A percentile compares a stretch with the other conserved stretches of the same genome.
These are phyloP conservation scores for Anolis sagrei DNA, from an alignment of 2,113 vertebrate species.

Conservation along the genomic window DNA sequence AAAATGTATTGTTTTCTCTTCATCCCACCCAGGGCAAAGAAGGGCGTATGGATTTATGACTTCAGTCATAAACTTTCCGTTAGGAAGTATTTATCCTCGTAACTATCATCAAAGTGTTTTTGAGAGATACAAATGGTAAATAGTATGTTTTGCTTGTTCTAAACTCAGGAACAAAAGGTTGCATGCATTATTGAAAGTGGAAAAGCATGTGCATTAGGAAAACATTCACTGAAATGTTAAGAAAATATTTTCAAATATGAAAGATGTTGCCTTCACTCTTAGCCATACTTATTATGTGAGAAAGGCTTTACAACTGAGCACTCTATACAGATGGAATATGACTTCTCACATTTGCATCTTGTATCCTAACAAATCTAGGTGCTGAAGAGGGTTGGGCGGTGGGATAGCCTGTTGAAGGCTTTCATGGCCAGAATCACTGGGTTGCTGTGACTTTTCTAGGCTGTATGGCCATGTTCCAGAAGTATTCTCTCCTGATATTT, in stretches of 20 bases:
- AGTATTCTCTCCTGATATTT: too few relatives aligned
- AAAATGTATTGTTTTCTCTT: conserved; percentile 59
- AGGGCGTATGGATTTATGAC: conserved; percentile 53
- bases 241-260: neutral
- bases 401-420: too few relatives aligned
- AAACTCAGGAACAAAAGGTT: conserved; percentile 42
- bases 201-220: neutral
- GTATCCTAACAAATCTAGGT: neutral
- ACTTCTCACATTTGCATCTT: neutral
- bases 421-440: too few relatives aligned
- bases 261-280: neutral
- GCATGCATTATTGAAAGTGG: neutral
- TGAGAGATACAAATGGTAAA: conserved; percentile 44
- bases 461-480: too few relatives aligned
- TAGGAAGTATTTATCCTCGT: conserved; percentile 62
- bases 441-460: too few relatives aligned
- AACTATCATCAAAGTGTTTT: conserved; percentile 54
- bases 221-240: neutral
- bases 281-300: neutral
- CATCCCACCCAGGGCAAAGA: conserved; percentile 35
- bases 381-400: too few relatives aligned
- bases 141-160: conserved; percentile 51
- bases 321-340: neutral
- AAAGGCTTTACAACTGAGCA: neutral
- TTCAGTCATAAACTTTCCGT: conserved; percentile 52